Conservation (phyloP, 30 jellyfish, hydroid and myxozoan species). For the Chironex yamaguchii region DNA sequence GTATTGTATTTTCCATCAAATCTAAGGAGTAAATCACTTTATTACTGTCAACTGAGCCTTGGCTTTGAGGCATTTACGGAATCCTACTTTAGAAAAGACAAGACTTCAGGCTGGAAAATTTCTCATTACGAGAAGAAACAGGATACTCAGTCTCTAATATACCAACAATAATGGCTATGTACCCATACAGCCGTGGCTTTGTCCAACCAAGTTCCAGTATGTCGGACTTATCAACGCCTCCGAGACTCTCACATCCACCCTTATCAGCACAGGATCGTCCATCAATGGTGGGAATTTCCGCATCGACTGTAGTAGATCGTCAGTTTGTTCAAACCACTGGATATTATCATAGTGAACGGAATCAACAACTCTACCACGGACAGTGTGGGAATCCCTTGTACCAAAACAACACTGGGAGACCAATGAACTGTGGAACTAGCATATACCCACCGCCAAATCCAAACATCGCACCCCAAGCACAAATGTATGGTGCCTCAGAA, state of each 20-base stretch:
- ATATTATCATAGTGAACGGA: background rate
- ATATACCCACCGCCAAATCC: background rate
- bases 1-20: too few species aligned
- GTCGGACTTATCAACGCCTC: slow-evolving; percentile 52
- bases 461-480: background rate
- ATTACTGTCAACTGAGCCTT: too few species aligned
- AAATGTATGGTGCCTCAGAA: background rate
- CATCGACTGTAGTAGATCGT: background rate
- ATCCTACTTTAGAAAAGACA: too few species aligned
- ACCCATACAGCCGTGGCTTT: background rate
- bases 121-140: too few species aligned
- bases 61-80: too few species aligned
- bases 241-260: slow-evolving; percentile 94
- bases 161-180: background rate
- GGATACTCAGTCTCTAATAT: too few species aligned
- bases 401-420: background rate
- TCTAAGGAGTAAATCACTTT: too few species aligned
- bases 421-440: background rate
- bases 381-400: background rate
- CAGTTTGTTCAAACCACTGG: background rate
- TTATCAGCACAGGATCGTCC: slow-evolving; percentile 82
- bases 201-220: background rate
- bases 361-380: background rate
- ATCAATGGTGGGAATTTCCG: slow-evolving; percentile 71
- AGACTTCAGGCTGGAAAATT: too few species aligned